phyloP scores from a whole-genome alignment of 2,113 vertebrate genomes.

The Ia io region DNA sequence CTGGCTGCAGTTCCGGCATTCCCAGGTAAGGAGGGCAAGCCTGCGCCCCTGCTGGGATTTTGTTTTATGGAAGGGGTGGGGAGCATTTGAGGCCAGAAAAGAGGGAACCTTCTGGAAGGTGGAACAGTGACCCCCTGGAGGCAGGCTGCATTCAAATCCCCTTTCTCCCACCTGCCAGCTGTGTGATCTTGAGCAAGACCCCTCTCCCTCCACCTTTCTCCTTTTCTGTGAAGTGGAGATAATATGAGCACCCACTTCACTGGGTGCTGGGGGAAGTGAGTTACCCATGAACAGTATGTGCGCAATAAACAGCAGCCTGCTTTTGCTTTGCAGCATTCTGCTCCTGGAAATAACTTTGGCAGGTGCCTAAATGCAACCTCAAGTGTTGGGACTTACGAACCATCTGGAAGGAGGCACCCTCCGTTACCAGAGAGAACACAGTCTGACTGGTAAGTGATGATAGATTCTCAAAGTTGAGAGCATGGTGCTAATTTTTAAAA shows the following conservation, averaged over 20 bases:
- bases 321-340: rapidly evolving
- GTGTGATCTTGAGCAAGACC: neutral
- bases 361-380: neutral
- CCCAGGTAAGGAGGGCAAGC: neutral
- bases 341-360: neutral
- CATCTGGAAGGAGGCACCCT: neutral
- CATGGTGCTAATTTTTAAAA: neutral
- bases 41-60: neutral
- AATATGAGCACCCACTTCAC: too few species aligned
- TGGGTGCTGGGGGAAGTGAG: neutral
- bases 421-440: neutral
- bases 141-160: neutral
- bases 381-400: neutral
- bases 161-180: neutral
- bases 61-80: neutral
- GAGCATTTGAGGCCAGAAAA: neutral
- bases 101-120: neutral
- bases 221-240: neutral
- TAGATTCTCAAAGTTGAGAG: neutral
- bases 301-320: neutral
- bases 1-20: neutral
- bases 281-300: neutral
- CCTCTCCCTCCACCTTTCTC: too few species aligned
- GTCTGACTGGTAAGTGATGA: neutral
- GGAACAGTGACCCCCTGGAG: neutral